Evolutionary conservation across 2,797 vertebrate genomes (phyloP), one percentile per base, ranked within the genome.

Genomic region (Sebastolobus alascanus): DNA sequence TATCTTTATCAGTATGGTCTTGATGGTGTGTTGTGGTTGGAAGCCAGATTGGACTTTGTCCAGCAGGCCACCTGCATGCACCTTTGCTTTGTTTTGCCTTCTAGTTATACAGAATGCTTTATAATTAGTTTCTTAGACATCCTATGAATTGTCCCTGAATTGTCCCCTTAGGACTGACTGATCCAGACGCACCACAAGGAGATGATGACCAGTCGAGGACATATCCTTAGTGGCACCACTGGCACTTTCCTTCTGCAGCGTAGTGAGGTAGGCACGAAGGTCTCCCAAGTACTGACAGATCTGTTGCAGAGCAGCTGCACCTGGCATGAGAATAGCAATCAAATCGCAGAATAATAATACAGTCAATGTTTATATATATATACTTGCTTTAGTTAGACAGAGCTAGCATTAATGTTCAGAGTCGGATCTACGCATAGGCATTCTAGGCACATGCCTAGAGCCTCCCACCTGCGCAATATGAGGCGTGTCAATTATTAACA

Each of bases 141-240:
- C 13, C 14, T 20, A 8, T 71, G 18, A 56, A 3, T 33, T 18
- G 14, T n/a, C 37, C 22, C 16, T 20, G 7, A 69, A 12, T 9
- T 33, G 55, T 52, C 43, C 3, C 6, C 40, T 76, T 73, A 94
- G 56, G 76, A 31, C 72, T 94, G 94, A 70, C 89, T 92, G 77
- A 95, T 96, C 95, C 96, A 96, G 90, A 96, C 80, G 86, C 94
- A 97, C 96, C 97, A 97, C 96, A 97, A 96, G 84, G 88, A 75
- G 80, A 96, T 96, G 84, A 97, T 96, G 7, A 96, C 95, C 72
- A 96, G 13, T 97, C 97, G 4, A 97, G 94, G 63, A 96, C 79
- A 14, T 97, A 96, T 33, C 96, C 96, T 2, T 97, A 95, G 4
- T 96, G 95, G 35, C 97, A 95, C 97, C 97, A 97, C 88, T 95